Percentiles rank a stretch among this genome's conserved stretches.
Evolutionary conservation across 2,888 invertebrate species (phyloP).

Genomic region (Gisinianus flammeolus): DNA sequence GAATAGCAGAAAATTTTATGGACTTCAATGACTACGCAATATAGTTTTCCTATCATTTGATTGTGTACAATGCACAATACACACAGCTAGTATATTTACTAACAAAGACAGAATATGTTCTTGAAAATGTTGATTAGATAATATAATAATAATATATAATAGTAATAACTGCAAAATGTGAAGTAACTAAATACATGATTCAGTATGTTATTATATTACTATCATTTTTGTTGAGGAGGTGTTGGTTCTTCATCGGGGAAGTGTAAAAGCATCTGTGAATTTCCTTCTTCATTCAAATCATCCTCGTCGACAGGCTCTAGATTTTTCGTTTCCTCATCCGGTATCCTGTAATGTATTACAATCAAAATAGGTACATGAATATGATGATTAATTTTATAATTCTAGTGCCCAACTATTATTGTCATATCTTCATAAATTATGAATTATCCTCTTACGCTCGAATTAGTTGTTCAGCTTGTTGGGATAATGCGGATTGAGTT

Average conservation of each 20-base stretch:
- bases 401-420: neutral
- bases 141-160: no score
- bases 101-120: no score
- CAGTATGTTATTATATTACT: no score
- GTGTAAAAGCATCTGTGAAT: slow-evolving; percentile 6
- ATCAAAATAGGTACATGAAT: neutral
- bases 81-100: no score
- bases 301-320: neutral
- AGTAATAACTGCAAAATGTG: no score
- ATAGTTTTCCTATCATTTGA: no score
- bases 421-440: neutral
- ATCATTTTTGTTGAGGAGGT: neutral
- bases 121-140: no score
- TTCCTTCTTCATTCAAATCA: slow-evolving; percentile 11
- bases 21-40: no score
- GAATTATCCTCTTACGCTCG: slow-evolving; percentile 51
- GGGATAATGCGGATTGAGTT: slow-evolving; percentile 44
- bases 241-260: neutral
- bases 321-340: slow-evolving; percentile 15
- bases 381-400: neutral
- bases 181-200: no score
- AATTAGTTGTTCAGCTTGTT: slow-evolving; percentile 45
- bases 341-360: neutral
- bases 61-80: no score
- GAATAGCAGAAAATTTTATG: no score